Conservation (phyloP, 2,888 invertebrate genomes). For the Dermolepida albohirtum region DNA sequence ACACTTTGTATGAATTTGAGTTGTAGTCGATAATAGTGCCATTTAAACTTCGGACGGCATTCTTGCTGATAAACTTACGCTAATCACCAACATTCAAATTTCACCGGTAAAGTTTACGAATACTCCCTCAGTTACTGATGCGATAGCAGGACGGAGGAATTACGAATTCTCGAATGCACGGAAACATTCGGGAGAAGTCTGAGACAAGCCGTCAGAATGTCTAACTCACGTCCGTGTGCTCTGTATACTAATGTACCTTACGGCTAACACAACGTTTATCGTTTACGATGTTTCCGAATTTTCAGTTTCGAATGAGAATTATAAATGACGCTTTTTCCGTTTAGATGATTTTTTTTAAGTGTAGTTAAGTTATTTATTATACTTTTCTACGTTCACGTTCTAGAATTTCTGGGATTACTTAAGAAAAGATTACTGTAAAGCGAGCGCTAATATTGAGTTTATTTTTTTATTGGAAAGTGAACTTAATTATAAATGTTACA, state of each 20-base stretch:
- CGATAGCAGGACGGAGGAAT: conserved; percentile 51
- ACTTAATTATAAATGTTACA: no score
- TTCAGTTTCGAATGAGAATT: no score
- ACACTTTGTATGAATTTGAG: conserved; percentile 7
- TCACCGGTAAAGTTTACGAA: conserved; percentile 52
- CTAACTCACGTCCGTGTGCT: conserved; percentile 51
- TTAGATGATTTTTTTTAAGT: no score
- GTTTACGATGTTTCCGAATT: no score
- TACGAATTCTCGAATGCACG: conserved; percentile 49
- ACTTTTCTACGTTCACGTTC: no score
- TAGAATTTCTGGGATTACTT: no score
- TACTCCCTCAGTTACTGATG: conserved; percentile 49
- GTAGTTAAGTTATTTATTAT: no score
- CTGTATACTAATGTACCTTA: conserved; percentile 33
- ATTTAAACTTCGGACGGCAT: conserved; percentile 45
- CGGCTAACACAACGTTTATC: no score
- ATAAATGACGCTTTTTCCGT: no score
- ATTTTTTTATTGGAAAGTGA: no score
- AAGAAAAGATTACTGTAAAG: no score
- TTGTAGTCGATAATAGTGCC: conserved; percentile 8
- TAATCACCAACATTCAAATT: conserved; percentile 55
- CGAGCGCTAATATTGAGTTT: no score
- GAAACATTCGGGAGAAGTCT: conserved; percentile 44
- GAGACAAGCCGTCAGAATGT: conserved; percentile 52
- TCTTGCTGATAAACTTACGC: conserved; percentile 53